Evolutionary conservation across 2,888 invertebrate genomes (phyloP).

Genomic region (Parnassius orleans): DNA sequence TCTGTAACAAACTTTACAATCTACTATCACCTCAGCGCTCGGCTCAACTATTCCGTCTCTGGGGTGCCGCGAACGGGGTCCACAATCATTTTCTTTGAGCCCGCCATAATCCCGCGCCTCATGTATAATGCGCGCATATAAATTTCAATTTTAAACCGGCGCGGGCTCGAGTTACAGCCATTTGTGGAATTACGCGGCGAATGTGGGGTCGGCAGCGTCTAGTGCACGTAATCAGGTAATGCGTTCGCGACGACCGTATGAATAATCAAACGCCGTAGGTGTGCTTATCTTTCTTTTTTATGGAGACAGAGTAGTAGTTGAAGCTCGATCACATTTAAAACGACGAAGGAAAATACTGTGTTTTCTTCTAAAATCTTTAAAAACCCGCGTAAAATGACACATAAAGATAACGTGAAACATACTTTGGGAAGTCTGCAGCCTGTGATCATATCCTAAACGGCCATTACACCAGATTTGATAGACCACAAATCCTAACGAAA

Average conservation of each 20-base stretch:
- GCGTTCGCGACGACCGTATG: constrained; percentile 55
- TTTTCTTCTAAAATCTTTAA: too few relatives aligned
- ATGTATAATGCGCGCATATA: constrained; percentile 77
- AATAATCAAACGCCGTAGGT: constrained; percentile 48
- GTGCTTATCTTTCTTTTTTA: constrained; percentile 33
- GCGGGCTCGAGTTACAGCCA: constrained; percentile 71
- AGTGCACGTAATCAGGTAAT: constrained; percentile 59
- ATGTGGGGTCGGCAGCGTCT: constrained; percentile 33
- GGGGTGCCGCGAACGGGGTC: constrained; percentile 32
- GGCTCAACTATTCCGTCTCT: constrained; percentile 37
- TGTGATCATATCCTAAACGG: too few relatives aligned
- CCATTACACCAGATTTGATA: too few relatives aligned
- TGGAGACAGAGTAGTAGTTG: constrained; percentile 21
- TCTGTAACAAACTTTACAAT: constrained; percentile 3
- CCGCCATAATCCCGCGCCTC: constrained; percentile 58
- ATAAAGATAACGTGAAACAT: too few relatives aligned
- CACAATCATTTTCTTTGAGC: constrained; percentile 48
- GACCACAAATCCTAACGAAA: too few relatives aligned
- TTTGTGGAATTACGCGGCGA: constrained; percentile 68
- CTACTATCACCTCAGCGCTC: constrained; percentile 28
- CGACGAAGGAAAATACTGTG: background rate
- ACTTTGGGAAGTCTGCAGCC: too few relatives aligned
- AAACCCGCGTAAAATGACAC: too few relatives aligned
- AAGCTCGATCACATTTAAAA: background rate
- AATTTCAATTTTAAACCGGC: constrained; percentile 79